Evolutionary conservation across 1,140 invertebrate species (phyloP).

Genomic region (Conus betulinus): DNA sequence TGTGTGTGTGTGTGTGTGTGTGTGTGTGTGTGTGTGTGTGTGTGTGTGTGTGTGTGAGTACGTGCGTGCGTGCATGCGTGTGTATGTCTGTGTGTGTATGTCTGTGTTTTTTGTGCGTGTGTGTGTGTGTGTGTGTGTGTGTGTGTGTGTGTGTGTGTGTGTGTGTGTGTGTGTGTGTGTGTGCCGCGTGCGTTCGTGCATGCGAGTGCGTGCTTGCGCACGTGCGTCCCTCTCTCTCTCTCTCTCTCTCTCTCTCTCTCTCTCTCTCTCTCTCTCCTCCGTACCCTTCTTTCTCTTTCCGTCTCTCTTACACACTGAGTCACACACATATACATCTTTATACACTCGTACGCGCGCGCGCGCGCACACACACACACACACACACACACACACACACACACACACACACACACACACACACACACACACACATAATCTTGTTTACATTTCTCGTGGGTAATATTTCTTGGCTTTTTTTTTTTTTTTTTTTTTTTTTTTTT

Average conservation of each 20-base stretch:
- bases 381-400: constrained; percentile 19
- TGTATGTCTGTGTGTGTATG: neutral
- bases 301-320: neutral
- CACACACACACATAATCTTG: too few species aligned
- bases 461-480: too few species aligned
- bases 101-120: neutral
- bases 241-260: constrained; percentile 23
- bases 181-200: neutral
- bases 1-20: constrained; percentile 16
- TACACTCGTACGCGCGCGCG: neutral
- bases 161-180: constrained; percentile 21
- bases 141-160: constrained; percentile 18
- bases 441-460: too few species aligned
- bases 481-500: too few species aligned
- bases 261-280: constrained; percentile 1
- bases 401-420: neutral
- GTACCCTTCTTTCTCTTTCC: neutral
- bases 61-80: neutral
- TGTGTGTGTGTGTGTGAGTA: neutral
- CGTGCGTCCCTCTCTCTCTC: neutral
- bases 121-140: constrained; percentile 16
- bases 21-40: constrained; percentile 19
- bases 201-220: neutral
- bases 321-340: constrained; percentile 1
- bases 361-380: neutral